These are phyloP conservation scores for Rhyacichthys aspro DNA, from an alignment of 2,797 vertebrate species.

Conservation along the genomic window DNA sequence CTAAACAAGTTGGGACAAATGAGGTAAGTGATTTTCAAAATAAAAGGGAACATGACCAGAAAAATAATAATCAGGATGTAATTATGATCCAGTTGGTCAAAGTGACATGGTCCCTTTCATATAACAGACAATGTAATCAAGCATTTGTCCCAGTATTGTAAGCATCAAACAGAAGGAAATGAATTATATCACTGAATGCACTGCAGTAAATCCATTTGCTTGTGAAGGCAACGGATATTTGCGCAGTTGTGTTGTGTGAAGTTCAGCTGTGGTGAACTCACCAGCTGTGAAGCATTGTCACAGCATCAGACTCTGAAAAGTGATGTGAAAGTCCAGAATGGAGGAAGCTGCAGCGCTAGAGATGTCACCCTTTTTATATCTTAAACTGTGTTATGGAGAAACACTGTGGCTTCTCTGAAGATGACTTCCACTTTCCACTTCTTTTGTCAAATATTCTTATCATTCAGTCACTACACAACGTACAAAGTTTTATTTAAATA, in stretches of 20 bases:
- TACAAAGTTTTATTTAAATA: no score
- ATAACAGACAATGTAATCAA: no score
- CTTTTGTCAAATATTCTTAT: background rate
- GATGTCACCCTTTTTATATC: constrained; percentile 1
- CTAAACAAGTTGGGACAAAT: no score
- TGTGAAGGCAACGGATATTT: background rate
- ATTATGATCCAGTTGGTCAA: no score
- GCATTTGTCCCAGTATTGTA: no score
- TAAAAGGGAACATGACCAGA: no score
- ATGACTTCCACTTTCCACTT: constrained; percentile 7
- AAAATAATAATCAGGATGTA: no score
- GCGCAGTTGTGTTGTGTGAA: background rate
- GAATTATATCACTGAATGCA: background rate
- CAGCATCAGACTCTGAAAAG: background rate
- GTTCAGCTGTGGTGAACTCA: background rate
- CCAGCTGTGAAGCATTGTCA: background rate
- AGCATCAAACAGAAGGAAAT: background rate
- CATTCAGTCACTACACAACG: background rate
- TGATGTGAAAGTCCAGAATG: background rate
- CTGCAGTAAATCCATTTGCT: background rate
- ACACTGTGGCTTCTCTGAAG: background rate
- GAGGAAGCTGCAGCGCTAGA: background rate
- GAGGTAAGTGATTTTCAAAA: no score
- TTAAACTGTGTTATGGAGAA: background rate
- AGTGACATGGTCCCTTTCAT: no score